Evolutionary conservation across 2,888 invertebrate genomes (phyloP).

Genomic region (Norana najaformis): DNA sequence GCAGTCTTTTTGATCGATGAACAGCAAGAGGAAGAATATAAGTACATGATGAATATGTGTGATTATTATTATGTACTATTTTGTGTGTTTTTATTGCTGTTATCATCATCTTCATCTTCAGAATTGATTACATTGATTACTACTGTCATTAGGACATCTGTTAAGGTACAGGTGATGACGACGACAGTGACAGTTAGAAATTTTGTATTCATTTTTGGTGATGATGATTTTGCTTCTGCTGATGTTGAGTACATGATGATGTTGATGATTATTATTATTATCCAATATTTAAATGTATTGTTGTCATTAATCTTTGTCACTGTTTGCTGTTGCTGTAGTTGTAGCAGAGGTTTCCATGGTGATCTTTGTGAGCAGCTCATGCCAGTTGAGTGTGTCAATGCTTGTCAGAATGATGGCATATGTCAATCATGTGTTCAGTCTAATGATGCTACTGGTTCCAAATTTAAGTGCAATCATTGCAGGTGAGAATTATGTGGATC

Average conservation of each 20-base stretch:
- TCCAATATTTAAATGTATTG: too few relatives aligned
- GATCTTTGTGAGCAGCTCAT: constrained; percentile 35
- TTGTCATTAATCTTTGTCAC: not conserved
- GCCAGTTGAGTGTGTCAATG: not conserved
- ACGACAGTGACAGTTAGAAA: not conserved
- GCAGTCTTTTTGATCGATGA: too few relatives aligned
- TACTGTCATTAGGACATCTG: not conserved
- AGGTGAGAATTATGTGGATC: not conserved
- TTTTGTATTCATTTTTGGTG: too few relatives aligned
- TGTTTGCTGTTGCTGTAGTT: constrained; percentile 5
- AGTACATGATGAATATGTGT: too few relatives aligned
- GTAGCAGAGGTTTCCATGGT: constrained; percentile 29
- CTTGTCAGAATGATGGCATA: constrained; percentile 32
- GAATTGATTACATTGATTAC: too few relatives aligned
- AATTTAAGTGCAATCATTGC: not conserved
- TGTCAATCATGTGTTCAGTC: not conserved
- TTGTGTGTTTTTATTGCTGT: too few relatives aligned
- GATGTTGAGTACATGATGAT: not conserved
- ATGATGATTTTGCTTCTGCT: not conserved
- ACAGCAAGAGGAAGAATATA: too few relatives aligned
- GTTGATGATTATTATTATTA: too few relatives aligned
- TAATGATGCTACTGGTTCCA: not conserved
- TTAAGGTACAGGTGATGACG: not conserved
- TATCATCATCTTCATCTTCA: too few relatives aligned
- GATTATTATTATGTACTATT: too few relatives aligned